Base-by-base conservation (phyloP, 2,888 invertebrate genomes). In the Dorcus hopei region DNA sequence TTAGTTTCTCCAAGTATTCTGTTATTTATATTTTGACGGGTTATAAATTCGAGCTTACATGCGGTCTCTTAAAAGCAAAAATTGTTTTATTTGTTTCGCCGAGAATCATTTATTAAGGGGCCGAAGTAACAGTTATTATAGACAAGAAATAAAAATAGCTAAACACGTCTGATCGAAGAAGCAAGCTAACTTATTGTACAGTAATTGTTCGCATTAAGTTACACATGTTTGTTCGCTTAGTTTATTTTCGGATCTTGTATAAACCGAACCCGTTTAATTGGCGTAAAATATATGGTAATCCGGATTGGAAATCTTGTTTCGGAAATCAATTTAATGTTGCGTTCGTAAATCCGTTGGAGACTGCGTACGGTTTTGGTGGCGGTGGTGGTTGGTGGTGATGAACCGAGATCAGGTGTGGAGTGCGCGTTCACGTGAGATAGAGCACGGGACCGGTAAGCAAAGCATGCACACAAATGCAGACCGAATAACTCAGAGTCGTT, bases 401-500 rank as follows among this genome's bases (percentile, higher is more conserved):
- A 45, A 45, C 45, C 45, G 19, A 16, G 26, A 33, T 33, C 26
- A 33, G 26, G 19, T 45, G 45, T 45, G 16, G 45, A 45, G 45
- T 45, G 45, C 45, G 45, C 19, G 45, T 45, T 45, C 45, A 19
- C 45, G 58, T 48, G 59, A 62, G 62, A 62, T 62, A 62, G 62
- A 54, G 62, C 62, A 61, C 62, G 62, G 61, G 51, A 45, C 52
- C 55, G 53, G 56, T 54, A 58, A 53, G 52, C 54, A 61, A 58
- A 45, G 56, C 61, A 58, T 61, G 55, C 58, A 58, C 61, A 52
- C 54, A 71, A 72, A 70, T 70, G 72, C 72, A 72, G 71, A 73
- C 70, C 72, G 72, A 73, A 74, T 74, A 75, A 75, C 74, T 75
- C 73, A 72, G 65, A 69, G 72, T 71, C 75, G 74, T 74, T 74